These are phyloP conservation scores for Tetheella fluctuosa DNA, from an alignment of 2,888 invertebrate genomes.

Conservation along the genomic window DNA sequence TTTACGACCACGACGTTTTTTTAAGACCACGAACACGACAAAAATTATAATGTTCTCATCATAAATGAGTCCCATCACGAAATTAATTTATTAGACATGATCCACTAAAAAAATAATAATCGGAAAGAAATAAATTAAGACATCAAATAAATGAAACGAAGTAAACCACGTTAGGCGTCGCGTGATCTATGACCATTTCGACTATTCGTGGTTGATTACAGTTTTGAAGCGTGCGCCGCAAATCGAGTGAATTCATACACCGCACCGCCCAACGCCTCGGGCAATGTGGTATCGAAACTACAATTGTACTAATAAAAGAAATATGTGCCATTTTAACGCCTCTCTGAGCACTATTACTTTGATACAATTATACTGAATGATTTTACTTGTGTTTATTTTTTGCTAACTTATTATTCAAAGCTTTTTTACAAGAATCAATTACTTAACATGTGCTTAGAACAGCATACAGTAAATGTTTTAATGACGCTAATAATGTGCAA, in stretches of 20 bases:
- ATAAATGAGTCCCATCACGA: background rate
- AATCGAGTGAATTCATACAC: conserved; percentile 31
- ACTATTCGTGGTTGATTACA: conserved; percentile 55
- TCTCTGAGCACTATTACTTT: conserved; percentile 11
- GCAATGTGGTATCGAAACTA: conserved; percentile 28
- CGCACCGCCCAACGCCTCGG: conserved; percentile 29
- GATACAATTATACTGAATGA: conserved; percentile 6
- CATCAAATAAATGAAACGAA: conserved; percentile 30
- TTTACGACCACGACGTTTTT: too few species aligned
- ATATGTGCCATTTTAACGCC: conserved; percentile 17
- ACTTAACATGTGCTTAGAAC: too few species aligned
- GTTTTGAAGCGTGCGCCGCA: conserved; percentile 43
- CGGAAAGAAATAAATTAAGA: conserved; percentile 26
- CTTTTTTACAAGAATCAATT: background rate
- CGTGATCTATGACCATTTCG: conserved; percentile 45
- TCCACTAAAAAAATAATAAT: too few species aligned
- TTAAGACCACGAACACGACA: too few species aligned
- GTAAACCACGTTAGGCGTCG: conserved; percentile 27
- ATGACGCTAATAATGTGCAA: background rate
- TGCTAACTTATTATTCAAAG: background rate
- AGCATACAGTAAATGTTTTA: background rate
- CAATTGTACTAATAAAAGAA: conserved; percentile 18
- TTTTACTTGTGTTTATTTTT: conserved; percentile 1
- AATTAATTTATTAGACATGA: conserved; percentile 13
- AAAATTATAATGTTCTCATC: background rate